These are phyloP conservation scores for Mizuhopecten yessoensis DNA, from an alignment of 1,140 invertebrate genomes.

Conservation along the genomic window DNA sequence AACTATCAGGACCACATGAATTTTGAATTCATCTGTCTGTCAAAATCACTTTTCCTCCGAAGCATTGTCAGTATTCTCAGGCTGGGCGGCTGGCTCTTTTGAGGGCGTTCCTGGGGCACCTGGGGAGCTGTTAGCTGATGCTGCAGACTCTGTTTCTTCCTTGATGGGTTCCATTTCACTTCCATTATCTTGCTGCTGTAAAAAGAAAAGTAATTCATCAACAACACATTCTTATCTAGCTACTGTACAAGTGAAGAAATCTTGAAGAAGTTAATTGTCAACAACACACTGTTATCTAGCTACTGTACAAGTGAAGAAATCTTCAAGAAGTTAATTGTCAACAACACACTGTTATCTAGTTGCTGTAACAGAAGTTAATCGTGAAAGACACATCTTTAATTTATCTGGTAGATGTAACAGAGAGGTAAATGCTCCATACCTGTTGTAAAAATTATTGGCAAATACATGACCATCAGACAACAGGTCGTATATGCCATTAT, in stretches of 20 bases:
- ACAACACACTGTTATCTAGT: not conserved
- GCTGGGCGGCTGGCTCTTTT: not conserved
- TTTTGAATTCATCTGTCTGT: not conserved
- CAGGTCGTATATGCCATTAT: too few species aligned
- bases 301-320: too few species aligned
- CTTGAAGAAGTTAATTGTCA: not conserved
- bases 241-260: too few species aligned
- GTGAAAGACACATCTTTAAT: not conserved
- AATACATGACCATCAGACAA: too few species aligned
- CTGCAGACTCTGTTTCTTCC: slow-evolving; percentile 72
- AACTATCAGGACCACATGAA: too few species aligned
- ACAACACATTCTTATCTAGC: not conserved
- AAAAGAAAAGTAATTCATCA: not conserved
- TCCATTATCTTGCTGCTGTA: slow-evolving; percentile 59
- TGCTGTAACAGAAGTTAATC: not conserved
- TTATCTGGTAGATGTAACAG: too few species aligned
- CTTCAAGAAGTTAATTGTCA: not conserved
- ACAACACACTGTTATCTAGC: not conserved
- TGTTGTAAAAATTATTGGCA: too few species aligned
- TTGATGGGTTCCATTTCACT: slow-evolving; percentile 77
- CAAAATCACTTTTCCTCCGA: not conserved
- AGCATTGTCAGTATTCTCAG: not conserved
- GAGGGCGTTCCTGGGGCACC: slow-evolving; percentile 46
- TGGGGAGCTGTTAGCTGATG: slow-evolving; percentile 48
- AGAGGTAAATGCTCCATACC: too few species aligned